phyloP scores from a whole-genome alignment of 2,888 invertebrate species.

The Aporophyla lueneburgensis region DNA sequence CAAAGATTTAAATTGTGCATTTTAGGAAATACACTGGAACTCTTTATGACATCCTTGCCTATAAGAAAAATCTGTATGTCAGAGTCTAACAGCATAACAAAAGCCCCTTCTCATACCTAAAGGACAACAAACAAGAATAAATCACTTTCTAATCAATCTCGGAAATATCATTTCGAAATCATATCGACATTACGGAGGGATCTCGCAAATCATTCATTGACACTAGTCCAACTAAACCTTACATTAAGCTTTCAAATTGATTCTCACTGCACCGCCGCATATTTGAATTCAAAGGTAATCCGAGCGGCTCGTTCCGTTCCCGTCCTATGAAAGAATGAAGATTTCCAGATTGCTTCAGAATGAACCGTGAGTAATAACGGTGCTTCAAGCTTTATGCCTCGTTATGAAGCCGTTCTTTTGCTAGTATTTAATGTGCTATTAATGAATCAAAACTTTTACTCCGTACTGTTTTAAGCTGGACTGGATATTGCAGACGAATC shows the following conservation, averaged over 20 bases:
- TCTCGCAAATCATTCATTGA: constrained; percentile 34
- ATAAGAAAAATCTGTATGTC: no score
- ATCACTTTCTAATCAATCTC: no score
- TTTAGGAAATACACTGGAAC: no score
- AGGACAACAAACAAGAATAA: no score
- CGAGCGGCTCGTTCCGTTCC: constrained; percentile 25
- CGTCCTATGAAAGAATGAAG: constrained; percentile 70
- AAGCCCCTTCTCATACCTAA: no score
- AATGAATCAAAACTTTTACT: constrained; percentile 76
- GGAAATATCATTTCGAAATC: no score
- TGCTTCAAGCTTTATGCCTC: constrained; percentile 67
- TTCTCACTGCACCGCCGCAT: constrained; percentile 31
- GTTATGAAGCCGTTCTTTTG: constrained; percentile 71
- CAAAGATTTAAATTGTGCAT: no score
- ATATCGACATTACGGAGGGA: no score
- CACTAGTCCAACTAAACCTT: constrained; percentile 30
- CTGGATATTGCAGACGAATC: constrained; percentile 48
- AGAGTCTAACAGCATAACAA: no score
- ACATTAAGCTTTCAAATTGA: constrained; percentile 44
- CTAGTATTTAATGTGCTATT: constrained; percentile 75
- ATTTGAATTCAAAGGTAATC: constrained; percentile 57
- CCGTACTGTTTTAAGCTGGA: constrained; percentile 55
- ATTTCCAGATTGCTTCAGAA: constrained; percentile 76
- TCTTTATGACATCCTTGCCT: no score
- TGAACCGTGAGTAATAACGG: constrained; percentile 75